phyloP scores from a whole-genome alignment of 2,888 invertebrate genomes.

The Thymelicus lineola region DNA sequence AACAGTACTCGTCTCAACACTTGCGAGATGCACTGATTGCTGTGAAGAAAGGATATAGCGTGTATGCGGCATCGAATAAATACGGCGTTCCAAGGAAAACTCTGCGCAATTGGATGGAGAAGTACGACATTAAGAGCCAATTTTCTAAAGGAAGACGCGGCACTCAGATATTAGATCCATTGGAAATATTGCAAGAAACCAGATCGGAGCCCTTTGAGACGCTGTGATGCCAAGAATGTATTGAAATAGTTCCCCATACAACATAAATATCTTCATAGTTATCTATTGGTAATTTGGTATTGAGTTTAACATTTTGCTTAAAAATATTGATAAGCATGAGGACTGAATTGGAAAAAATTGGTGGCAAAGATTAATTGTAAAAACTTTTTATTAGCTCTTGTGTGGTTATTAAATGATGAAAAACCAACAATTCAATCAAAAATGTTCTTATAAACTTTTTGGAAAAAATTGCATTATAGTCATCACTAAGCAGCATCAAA shows the following conservation, averaged over 20 bases:
- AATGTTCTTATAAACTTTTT: no score
- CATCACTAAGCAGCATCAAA: no score
- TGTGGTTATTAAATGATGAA: no score
- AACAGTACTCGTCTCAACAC: constrained; percentile 82
- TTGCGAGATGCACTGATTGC: constrained; percentile 78
- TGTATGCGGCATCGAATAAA: constrained; percentile 84
- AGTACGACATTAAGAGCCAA: constrained; percentile 83
- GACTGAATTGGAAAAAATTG: no score
- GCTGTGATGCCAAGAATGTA: constrained; percentile 34
- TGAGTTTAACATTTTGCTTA: neutral
- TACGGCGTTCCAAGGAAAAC: constrained; percentile 84
- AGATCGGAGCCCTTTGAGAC: constrained; percentile 64
- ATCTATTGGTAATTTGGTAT: neutral
- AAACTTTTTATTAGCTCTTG: no score
- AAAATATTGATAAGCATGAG: neutral
- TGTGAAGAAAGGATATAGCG: constrained; percentile 82
- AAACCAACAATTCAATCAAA: no score
- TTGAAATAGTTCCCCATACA: neutral
- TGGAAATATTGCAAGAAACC: constrained; percentile 69
- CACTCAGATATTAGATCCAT: constrained; percentile 68
- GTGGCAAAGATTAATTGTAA: no score
- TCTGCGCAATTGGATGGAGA: constrained; percentile 85
- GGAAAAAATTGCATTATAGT: no score
- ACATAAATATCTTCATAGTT: neutral
- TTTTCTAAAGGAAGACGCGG: constrained; percentile 80